These are phyloP conservation scores for Spea multiplicata DNA, from an alignment of 2,113 vertebrate species.

Conservation along the genomic window DNA sequence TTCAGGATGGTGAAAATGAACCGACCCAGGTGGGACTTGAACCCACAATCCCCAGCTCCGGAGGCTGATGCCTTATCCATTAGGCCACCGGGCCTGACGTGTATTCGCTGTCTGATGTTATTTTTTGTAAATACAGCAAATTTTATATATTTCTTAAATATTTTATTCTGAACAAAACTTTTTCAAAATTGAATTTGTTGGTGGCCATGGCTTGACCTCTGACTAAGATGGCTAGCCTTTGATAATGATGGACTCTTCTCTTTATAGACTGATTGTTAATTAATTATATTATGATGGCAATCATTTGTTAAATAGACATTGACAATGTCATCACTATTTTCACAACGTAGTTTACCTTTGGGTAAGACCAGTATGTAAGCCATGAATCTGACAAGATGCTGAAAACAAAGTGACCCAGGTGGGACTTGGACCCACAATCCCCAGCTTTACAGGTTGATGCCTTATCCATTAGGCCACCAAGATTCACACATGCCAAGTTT, in stretches of 20 bases:
- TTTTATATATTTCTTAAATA: too few species aligned
- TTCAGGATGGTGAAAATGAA: not conserved
- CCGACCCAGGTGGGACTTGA: constrained; percentile 48
- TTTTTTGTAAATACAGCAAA: too few species aligned
- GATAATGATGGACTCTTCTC: too few species aligned
- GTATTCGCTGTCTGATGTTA: too few species aligned
- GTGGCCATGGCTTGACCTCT: too few species aligned
- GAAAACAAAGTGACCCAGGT: not conserved
- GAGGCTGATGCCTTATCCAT: too few species aligned
- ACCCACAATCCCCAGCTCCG: constrained; percentile 2
- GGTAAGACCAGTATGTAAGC: not conserved
- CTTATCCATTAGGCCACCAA: constrained; percentile 57
- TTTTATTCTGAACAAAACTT: too few species aligned
- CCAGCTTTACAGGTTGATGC: not conserved
- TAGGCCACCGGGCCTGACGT: too few species aligned
- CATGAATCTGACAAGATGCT: not conserved
- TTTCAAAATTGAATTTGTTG: too few species aligned
- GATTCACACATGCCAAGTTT: not conserved
- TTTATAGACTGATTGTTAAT: too few species aligned
- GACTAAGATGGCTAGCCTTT: too few species aligned
- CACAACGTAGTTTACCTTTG: not conserved
- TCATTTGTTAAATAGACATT: not conserved
- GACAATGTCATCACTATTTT: not conserved
- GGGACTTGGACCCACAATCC: constrained; percentile 43
- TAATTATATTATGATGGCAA: too few species aligned